A percentile compares a stretch with the other conserved stretches of the same genome.
phyloP scores from a whole-genome alignment of 2,888 invertebrate genomes.

The Agonopterix subpropinquella region DNA sequence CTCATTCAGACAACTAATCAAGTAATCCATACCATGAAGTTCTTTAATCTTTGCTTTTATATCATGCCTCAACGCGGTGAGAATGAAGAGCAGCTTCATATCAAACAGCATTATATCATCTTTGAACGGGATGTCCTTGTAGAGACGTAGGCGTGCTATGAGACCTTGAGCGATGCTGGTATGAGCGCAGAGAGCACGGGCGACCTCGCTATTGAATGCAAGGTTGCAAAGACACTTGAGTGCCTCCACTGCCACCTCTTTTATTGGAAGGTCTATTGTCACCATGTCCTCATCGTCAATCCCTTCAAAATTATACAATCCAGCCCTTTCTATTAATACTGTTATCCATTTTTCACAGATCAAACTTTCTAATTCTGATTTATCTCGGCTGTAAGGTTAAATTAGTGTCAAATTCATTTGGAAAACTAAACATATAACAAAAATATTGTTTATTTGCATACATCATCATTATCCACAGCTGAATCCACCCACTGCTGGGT shows the following conservation, averaged over 20 bases:
- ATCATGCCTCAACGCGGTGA: conserved; percentile 87
- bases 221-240: conserved; percentile 93
- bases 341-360: conserved; percentile 81
- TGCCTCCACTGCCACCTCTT: conserved; percentile 82
- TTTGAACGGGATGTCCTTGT: conserved; percentile 78
- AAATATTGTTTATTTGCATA: too few species aligned
- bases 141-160: conserved; percentile 81
- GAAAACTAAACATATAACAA: too few species aligned
- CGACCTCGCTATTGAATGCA: conserved; percentile 80
- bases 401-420: too few species aligned
- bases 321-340: conserved; percentile 80
- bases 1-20: conserved; percentile 81
- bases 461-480: too few species aligned
- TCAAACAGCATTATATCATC: conserved; percentile 89
- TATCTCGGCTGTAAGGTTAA: conserved; percentile 81
- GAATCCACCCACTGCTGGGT: too few species aligned
- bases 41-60: conserved; percentile 80
- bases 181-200: conserved; percentile 64
- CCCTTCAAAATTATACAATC: conserved; percentile 66
- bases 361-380: conserved; percentile 80
- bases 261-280: conserved; percentile 49
- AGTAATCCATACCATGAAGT: conserved; percentile 80
- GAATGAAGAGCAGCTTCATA: conserved; percentile 90
- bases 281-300: conserved; percentile 45
- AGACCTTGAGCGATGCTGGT: conserved; percentile 82